These are phyloP conservation scores for Dryadula phaetusa DNA, from an alignment of 2,888 invertebrate genomes.

Conservation along the genomic window DNA sequence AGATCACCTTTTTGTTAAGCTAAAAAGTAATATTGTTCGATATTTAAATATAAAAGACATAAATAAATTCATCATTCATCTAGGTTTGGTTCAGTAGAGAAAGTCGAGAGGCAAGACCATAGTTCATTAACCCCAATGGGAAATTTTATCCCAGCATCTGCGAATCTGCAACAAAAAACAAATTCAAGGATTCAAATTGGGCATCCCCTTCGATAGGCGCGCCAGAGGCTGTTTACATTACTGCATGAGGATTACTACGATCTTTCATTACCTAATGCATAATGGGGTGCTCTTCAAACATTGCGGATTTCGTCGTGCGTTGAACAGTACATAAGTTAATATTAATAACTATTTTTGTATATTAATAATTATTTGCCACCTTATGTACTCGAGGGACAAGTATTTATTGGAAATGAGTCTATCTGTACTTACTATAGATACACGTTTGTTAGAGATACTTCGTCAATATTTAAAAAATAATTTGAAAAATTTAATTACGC, in stretches of 20 bases:
- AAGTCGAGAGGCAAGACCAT: neutral
- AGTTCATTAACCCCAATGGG: neutral
- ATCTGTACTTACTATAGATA: neutral
- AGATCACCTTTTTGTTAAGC: too few species aligned
- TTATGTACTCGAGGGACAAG: slow-evolving; percentile 8
- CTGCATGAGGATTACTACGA: slow-evolving; percentile 67
- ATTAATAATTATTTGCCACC: slow-evolving; percentile 21
- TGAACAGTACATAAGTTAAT: neutral
- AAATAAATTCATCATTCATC: too few species aligned
- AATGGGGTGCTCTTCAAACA: slow-evolving; percentile 42
- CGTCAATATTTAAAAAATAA: too few species aligned
- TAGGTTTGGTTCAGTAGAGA: neutral
- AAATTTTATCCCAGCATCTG: slow-evolving; percentile 21
- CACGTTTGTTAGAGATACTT: neutral
- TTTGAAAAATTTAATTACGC: too few species aligned
- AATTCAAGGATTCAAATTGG: slow-evolving; percentile 61
- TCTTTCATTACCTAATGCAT: slow-evolving; percentile 71
- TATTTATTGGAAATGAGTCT: neutral
- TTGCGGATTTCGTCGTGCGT: slow-evolving; percentile 27
- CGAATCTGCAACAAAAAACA: slow-evolving; percentile 48
- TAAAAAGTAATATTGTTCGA: too few species aligned
- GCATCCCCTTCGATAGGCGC: slow-evolving; percentile 62
- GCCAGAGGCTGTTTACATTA: slow-evolving; percentile 69
- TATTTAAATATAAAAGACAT: too few species aligned
- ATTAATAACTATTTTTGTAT: too few species aligned